Percentiles rank a stretch among this genome's conserved stretches.
These are phyloP conservation scores for Cossypha heuglini DNA, from an alignment of 2,797 vertebrate species.

Conservation along the genomic window DNA sequence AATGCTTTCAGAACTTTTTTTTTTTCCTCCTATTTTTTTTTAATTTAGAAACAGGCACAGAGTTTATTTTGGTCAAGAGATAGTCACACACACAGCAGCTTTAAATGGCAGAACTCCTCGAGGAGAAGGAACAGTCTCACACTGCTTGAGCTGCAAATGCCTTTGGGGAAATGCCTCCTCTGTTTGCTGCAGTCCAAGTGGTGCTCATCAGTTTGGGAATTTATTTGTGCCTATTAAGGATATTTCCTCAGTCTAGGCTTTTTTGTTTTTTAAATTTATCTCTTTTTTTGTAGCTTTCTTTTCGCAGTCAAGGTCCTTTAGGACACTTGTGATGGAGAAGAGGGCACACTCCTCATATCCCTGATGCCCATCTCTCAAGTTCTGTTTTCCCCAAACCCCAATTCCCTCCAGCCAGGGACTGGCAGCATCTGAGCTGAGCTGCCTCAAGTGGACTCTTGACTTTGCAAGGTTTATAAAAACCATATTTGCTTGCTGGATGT, in stretches of 20 bases:
- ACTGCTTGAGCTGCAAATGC: background rate
- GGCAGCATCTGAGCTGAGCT: background rate
- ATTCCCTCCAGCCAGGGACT: background rate
- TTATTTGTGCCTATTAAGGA: background rate
- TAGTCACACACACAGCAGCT: background rate
- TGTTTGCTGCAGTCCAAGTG: background rate
- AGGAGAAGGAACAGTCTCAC: background rate
- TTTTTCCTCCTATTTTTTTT: background rate
- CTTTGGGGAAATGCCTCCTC: background rate
- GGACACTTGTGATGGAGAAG: background rate
- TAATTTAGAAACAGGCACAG: background rate
- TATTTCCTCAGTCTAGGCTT: background rate
- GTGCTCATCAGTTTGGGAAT: background rate
- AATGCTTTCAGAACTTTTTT: slow-evolving; percentile 25
- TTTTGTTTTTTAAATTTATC: background rate
- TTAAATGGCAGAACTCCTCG: background rate
- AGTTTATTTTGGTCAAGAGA: slow-evolving; percentile 55
- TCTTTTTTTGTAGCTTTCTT: background rate
- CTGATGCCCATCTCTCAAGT: rapidly evolving
- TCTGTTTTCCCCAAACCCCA: background rate
- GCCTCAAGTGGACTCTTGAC: background rate
- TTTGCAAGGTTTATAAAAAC: background rate
- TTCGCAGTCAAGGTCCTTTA: background rate
- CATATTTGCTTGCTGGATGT: rapidly evolving
- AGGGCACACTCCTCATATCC: background rate